Evolutionary conservation across 1,140 invertebrate genomes (phyloP), one percentile per base, ranked within the genome.

Genomic region (Drosophila sucinea): DNA sequence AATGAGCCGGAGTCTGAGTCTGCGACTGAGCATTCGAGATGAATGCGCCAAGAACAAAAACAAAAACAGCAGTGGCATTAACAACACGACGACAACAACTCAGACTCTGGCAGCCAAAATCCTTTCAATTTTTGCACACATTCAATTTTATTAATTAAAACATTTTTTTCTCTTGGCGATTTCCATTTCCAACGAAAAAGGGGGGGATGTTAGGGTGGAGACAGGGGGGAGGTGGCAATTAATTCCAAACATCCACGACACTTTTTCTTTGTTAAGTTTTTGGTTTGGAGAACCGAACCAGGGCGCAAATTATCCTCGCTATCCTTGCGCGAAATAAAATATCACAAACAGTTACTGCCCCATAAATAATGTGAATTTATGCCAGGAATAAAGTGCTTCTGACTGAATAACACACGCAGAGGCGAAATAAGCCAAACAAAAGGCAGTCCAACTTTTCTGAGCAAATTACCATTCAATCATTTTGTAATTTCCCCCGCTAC

Each of bases 351-450:
- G 90, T 83, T 78, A 87, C 80, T 81, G 90, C 86, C 70, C 80
- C 80, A 91, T 91, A 91, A 91, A 91, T 91, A 91, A 91, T 91
- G 86, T 77, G 83, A 91, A 91, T 91, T 91, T 91, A 91, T 90
- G 83, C 83, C 72, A 69, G 62, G 69, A 58, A 73, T 68, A 82
- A 76, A 70, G 60, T 71, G 41, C 40, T 41, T 38, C 71, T 33
- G 60, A 47, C 58, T 54, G 35, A 27, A 40, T 27, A 44, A 55
- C 27, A 38, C 44, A 5, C 25, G 2, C 35, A 69, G 7, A 17
- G 33, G 2, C 40, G 7, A 33, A 57, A 61, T 47, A 41, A 63
- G 40, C 70, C 70, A 67, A 75, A 73, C 69, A 73, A 81, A 79
- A 69, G 77, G 17, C 77, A 68, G 54, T 57, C 33, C 81, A 78